Base-by-base conservation (phyloP, 2,113 vertebrate genomes). In the Tympanuchus pallidicinctus region DNA sequence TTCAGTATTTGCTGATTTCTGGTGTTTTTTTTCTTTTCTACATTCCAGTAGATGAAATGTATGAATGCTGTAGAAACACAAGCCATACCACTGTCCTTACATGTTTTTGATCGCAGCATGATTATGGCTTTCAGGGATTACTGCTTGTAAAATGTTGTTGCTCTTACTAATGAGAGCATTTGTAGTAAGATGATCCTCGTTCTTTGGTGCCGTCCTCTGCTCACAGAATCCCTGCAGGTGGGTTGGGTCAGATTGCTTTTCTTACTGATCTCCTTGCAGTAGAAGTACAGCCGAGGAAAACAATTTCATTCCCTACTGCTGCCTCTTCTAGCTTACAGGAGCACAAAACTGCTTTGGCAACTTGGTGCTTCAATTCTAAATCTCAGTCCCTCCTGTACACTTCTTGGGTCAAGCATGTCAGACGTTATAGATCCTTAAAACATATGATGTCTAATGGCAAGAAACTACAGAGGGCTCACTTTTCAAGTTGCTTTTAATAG, bases 111-210 rank as follows among this genome's bases (percentile, higher is more conserved):
- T 82, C 82, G 70, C 40, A 74, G 3, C 38, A 79, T 63, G 63
- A 60, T 84, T 84, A 89, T 34, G 24, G 24, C 85, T 93, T 93
- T 86, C 82, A 90, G 77, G n/a, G 70, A 82, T 79, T 89, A 64
- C 74, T 73, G 52, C 69, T 81, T 89, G 81, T 72, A 56, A 89
- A 94, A 86, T 74, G 73, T 81, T 88, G 15, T 70, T 78, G 57
- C 65, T 91, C 0, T 76, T 82, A 86, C 83, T 36, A 61, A 32
- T 19, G 71, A 67, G 12, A 25, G 27, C 36, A 20, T 89, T 11
- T 71, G 50, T 76, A 67, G 7, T 38, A 45, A 72, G 60, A 78
- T 71, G 28, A 36, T 50, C 27, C 43, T 59, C 4, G 3, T 28
- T 73, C 63, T 78, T 38, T 65, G 30, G 5, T 8, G 45, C 89